phyloP scores from a whole-genome alignment of 2,888 invertebrate genomes.

The Hydraecia micacea region DNA sequence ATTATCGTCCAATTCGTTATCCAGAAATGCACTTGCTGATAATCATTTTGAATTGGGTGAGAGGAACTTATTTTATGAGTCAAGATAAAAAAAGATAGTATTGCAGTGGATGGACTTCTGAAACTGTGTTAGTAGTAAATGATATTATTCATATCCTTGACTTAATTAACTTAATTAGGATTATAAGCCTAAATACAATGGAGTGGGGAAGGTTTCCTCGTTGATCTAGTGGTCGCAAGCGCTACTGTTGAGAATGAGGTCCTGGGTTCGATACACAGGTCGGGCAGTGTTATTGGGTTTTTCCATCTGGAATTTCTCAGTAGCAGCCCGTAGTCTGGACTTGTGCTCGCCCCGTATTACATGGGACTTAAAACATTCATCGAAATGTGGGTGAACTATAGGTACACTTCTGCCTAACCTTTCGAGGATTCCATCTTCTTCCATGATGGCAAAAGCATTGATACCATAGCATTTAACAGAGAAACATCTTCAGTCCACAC shows the following conservation, averaged over 20 bases:
- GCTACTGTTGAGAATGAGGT: neutral
- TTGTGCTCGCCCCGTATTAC: too few relatives aligned
- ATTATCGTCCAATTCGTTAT: constrained; percentile 7
- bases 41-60: neutral
- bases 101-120: neutral
- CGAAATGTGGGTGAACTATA: neutral
- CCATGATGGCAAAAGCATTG: neutral
- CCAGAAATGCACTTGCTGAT: constrained; percentile 15
- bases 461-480: neutral
- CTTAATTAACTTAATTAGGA: constrained; percentile 2
- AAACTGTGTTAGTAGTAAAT: neutral
- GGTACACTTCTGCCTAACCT: neutral
- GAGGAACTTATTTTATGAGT: neutral
- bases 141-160: constrained; percentile 3
- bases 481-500: neutral
- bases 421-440: neutral
- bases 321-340: too few relatives aligned
- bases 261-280: neutral
- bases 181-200: neutral
- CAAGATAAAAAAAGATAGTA: neutral
- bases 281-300: too few relatives aligned
- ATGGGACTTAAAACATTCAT: too few relatives aligned
- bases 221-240: neutral
- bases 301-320: too few relatives aligned
- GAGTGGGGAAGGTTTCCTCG: neutral